Evolutionary conservation across 1,140 invertebrate genomes (phyloP), one percentile per base, ranked within the genome.

Genomic region (Drosophila nebulosa): DNA sequence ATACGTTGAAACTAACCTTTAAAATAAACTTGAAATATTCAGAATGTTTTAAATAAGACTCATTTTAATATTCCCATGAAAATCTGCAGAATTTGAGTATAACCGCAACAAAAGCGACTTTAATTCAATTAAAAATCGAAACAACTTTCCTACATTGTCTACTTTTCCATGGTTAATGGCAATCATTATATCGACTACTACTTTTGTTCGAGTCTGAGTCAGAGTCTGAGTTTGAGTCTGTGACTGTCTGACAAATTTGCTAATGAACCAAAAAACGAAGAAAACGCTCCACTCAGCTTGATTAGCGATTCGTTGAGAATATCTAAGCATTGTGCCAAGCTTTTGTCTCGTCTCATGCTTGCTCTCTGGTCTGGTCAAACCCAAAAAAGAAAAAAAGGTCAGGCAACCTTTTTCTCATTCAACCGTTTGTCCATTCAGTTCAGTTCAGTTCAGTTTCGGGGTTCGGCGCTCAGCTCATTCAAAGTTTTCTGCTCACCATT

Each of bases 401-500:
- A 76, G 72, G 46, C 57, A 36, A 60, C 32, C 58, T 57, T 64
- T 57, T 42, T 21, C 67, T 74, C 72, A 74, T 46, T 46, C 57
- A 42, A 21, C 50, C 26, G 36, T 22, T 32, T 39, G 36, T 5
- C 71, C 64, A 75, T 75, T 75, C 72, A 74, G 55, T 50, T 26
- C 21, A n/a, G n/a, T n/a, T n/a, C n/a, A n/a, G n/a, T n/a, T n/a
- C n/a, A n/a, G n/a, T n/a, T n/a, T n/a, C n/a, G n/a, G 39, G 27
- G 39, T 22, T 68, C n/a, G n/a, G n/a, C n/a, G n/a, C n/a, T n/a
- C n/a, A 64, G 22, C 46, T 46, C 62, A 74, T 74, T 74, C 71
- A 74, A 61, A 2, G 36, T 26, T 68, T 36, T 58, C 30, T 55
- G 26, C 52, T 26, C 51, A 35, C 59, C 61, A 56, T 86, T 86